Percentiles rank a stretch among this genome's conserved stretches.
Conservation (phyloP, 92 coral and sea anemone species). For the Porites cylindrica region DNA sequence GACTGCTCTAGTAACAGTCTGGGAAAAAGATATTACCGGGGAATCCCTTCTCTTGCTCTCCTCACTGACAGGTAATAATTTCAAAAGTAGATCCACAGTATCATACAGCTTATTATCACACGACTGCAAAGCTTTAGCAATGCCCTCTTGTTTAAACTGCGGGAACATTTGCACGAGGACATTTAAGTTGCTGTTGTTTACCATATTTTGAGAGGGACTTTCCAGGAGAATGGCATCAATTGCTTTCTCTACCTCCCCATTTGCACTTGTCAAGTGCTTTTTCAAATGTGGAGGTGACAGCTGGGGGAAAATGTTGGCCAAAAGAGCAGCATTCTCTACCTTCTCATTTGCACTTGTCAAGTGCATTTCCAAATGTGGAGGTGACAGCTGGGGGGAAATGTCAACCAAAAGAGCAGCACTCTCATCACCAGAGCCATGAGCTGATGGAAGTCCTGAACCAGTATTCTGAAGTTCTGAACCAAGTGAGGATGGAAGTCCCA, state of each 20-base stretch:
- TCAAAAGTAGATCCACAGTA: background rate
- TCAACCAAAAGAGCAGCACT: background rate
- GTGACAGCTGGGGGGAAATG: background rate
- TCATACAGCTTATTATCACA: background rate
- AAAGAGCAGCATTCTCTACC: background rate
- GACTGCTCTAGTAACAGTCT: background rate
- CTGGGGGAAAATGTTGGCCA: slow-evolving; percentile 1
- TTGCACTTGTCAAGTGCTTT: slow-evolving; percentile 1
- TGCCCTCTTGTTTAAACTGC: background rate
- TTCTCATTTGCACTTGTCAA: background rate
- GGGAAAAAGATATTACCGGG: background rate
- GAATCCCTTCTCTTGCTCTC: background rate
- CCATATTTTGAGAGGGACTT: background rate
- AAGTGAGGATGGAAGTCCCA: background rate
- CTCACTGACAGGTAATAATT: background rate
- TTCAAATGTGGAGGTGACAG: background rate
- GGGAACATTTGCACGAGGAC: background rate
- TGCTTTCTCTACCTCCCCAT: background rate
- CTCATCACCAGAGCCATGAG: background rate
- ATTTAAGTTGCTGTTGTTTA: background rate
- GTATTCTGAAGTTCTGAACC: background rate
- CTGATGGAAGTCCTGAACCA: background rate
- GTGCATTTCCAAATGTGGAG: background rate
- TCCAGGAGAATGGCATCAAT: background rate
- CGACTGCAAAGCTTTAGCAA: background rate